These are phyloP conservation scores for Euzophera pinguis DNA, from an alignment of 2,888 invertebrate genomes.

Conservation along the genomic window DNA sequence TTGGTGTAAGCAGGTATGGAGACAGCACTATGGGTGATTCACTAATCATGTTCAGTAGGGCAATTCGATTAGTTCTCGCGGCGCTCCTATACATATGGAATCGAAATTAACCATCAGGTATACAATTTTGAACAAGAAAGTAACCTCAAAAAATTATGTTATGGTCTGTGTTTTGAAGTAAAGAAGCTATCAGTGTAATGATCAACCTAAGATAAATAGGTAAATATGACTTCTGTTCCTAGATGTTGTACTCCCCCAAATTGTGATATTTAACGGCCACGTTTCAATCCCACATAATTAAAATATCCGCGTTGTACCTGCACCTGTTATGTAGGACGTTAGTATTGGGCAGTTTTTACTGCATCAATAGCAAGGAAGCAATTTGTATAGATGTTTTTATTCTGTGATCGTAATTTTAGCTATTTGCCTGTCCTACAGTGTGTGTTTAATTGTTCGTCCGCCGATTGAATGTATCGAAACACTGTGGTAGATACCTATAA, in stretches of 20 bases:
- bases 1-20: no score
- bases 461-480: background rate
- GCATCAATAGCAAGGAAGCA: background rate
- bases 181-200: no score
- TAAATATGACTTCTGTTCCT: background rate
- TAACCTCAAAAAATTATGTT: no score
- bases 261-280: conserved; percentile 10
- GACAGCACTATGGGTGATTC: no score
- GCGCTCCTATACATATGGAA: no score
- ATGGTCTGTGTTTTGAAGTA: no score
- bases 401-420: conserved; percentile 12
- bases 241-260: conserved; percentile 2
- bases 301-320: background rate
- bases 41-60: no score
- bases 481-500: background rate
- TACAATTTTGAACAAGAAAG: no score
- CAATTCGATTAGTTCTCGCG: no score
- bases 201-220: background rate
- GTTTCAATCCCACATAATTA: background rate
- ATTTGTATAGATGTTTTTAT: conserved; percentile 9
- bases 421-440: conserved; percentile 3
- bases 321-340: background rate
- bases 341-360: background rate
- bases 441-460: background rate
- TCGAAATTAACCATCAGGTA: no score